phyloP scores from a whole-genome alignment of 2,888 invertebrate species.

The Drosophila emarginata region DNA sequence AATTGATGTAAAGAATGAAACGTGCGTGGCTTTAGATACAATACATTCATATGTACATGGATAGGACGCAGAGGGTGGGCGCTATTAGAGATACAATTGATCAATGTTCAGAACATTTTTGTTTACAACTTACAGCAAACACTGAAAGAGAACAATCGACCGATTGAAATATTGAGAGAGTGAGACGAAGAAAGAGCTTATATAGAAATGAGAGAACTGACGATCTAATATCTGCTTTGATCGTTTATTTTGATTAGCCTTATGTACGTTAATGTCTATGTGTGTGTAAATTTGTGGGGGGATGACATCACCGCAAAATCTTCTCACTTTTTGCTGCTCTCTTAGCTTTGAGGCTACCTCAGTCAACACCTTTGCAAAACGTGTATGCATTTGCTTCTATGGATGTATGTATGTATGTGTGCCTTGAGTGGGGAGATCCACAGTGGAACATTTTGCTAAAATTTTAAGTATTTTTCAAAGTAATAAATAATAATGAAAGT shows the following conservation, averaged over 20 bases:
- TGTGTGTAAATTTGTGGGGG: constrained; percentile 50
- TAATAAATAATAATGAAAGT: background rate
- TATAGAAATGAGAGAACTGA: constrained; percentile 46
- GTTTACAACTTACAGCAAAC: constrained; percentile 63
- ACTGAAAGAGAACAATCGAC: constrained; percentile 13
- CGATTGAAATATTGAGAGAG: constrained; percentile 9
- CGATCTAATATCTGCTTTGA: constrained; percentile 49
- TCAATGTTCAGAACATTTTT: constrained; percentile 54
- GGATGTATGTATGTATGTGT: background rate
- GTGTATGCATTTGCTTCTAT: background rate
- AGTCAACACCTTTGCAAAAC: constrained; percentile 59
- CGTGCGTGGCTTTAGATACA: constrained; percentile 43
- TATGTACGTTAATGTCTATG: constrained; percentile 25
- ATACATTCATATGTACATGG: background rate
- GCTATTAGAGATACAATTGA: constrained; percentile 24
- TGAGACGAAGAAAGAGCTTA: constrained; percentile 23
- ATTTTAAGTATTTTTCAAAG: background rate
- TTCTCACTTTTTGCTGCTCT: constrained; percentile 25
- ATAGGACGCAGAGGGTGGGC: constrained; percentile 2
- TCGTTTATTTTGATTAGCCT: constrained; percentile 62
- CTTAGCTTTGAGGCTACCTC: constrained; percentile 35
- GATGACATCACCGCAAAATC: constrained; percentile 70
- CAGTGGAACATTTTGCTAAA: background rate
- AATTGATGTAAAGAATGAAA: constrained; percentile 55
- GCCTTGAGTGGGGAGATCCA: background rate